Evolutionary conservation across 2,797 vertebrate species (phyloP), one percentile per base, ranked within the genome.

Genomic region (Muscicapa comitata): DNA sequence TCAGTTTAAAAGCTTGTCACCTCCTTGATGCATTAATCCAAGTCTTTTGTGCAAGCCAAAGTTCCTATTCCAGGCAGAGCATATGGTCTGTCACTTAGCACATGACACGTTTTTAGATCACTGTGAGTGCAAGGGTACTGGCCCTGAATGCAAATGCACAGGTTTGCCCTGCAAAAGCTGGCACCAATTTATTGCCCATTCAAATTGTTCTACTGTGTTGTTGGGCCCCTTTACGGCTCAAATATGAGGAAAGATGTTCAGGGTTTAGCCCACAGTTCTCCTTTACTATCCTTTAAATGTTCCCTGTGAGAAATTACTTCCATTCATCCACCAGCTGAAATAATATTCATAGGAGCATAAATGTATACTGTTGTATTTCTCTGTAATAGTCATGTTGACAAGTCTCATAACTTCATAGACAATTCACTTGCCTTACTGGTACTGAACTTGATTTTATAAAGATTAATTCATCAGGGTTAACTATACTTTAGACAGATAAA

Each of bases 1-100:
- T 97, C 93, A 94, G 85, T 90, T 97, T 96, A 97, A 97, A 95
- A 96, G 94, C 94, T 96, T 97, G 96, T 97, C 97, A 96, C 72
- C 93, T 94, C 73, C 88, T 94, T 92, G 90, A 97, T 63, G 35
- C 94, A 92, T 97, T 98, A 94, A 98, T 98, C 97, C 95, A 83
- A 88, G 85, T 90, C 86, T 86, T 94, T 93, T 89, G 90, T 96
- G 82, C 37, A 84, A 97, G 94, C 87, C 58, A 70, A 94, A 95
- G 88, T 94, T 97, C 79, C 87, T 93, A 21, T 96, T 97, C 94
- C 58, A 87, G 87, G 95, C 82, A 83, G 86, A 97, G 95, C 94
- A 95, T 97, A 95, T 92, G 93, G 94, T 88, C 88, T 95, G 89
- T 90, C 95, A 95, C 96, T 98, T 97, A 97, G 94, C 93, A 97